Conservation (phyloP, 1,140 invertebrate species). For the Drosophila lacteicornis region DNA sequence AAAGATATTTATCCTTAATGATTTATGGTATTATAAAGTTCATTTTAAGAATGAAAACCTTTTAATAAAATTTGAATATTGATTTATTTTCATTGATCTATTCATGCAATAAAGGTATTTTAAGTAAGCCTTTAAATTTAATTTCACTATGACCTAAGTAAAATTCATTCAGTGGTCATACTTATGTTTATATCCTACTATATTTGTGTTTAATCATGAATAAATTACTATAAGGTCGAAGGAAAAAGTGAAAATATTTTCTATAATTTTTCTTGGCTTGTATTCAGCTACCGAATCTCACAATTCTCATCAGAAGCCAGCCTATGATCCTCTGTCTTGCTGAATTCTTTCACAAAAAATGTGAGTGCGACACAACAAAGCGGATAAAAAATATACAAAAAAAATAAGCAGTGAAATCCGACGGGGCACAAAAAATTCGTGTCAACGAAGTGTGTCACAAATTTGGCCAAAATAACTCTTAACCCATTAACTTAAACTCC, state of each 20-base stretch:
- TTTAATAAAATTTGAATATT: no score
- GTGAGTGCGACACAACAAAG: conserved; percentile 23
- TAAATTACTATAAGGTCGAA: background rate
- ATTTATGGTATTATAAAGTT: background rate
- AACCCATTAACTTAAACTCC: conserved; percentile 59
- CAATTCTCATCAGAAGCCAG: background rate
- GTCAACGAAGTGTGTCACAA: conserved; percentile 72
- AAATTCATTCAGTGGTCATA: no score
- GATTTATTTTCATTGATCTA: no score
- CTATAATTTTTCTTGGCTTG: background rate
- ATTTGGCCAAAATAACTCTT: conserved; percentile 70
- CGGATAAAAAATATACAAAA: conserved; percentile 9
- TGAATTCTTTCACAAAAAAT: conserved; percentile 10
- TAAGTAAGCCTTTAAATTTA: no score
- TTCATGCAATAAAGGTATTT: no score
- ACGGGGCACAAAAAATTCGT: conserved; percentile 40
- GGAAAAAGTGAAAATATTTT: background rate
- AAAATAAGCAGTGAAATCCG: conserved; percentile 28
- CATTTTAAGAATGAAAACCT: background rate
- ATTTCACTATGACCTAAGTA: no score
- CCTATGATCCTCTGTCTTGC: background rate
- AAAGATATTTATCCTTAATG: no score
- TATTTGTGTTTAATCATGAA: background rate
- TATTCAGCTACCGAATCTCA: background rate
- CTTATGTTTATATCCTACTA: no score